Percentiles rank a stretch among this genome's conserved stretches.
These are phyloP conservation scores for Drosophila neocordata DNA, from an alignment of 1,140 invertebrate genomes.

Conservation along the genomic window DNA sequence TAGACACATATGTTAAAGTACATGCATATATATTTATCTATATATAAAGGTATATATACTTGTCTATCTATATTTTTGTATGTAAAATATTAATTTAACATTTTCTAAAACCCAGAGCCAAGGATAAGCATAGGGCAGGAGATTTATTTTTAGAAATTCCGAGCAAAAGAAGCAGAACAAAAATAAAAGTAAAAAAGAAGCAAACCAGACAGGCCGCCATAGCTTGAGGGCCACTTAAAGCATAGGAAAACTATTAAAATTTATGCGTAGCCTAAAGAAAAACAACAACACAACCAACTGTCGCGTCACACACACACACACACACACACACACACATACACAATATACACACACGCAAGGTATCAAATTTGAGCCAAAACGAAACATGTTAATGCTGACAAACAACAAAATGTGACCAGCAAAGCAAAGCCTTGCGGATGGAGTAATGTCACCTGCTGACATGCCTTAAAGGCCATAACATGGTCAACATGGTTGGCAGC, in stretches of 20 bases:
- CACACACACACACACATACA: conserved; percentile 11
- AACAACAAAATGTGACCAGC: conserved; percentile 53
- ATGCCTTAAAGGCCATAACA: conserved; percentile 40
- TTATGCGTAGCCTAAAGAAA: conserved; percentile 58
- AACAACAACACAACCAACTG: conserved; percentile 30
- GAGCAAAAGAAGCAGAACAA: conserved; percentile 17
- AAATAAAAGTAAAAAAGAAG: neutral
- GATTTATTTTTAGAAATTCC: conserved; percentile 59
- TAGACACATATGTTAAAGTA: neutral
- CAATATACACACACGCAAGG: conserved; percentile 6
- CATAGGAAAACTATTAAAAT: conserved; percentile 74
- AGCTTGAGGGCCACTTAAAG: conserved; percentile 54
- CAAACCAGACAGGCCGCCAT: conserved; percentile 1
- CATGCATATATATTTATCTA: neutral
- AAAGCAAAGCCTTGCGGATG: conserved; percentile 34
- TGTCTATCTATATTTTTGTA: conserved; percentile 54
- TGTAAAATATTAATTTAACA: conserved; percentile 66
- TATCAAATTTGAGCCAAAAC: conserved; percentile 4
- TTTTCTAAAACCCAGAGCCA: conserved; percentile 62
- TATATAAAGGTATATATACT: conserved; percentile 1
- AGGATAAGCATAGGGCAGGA: conserved; percentile 50
- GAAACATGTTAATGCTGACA: conserved; percentile 71
- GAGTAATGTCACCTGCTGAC: conserved; percentile 59
- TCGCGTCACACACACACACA: conserved; percentile 30
- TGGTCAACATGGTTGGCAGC: conserved; percentile 29